Base-by-base conservation (phyloP, 1,140 invertebrate genomes). In the Aricia agestis region DNA sequence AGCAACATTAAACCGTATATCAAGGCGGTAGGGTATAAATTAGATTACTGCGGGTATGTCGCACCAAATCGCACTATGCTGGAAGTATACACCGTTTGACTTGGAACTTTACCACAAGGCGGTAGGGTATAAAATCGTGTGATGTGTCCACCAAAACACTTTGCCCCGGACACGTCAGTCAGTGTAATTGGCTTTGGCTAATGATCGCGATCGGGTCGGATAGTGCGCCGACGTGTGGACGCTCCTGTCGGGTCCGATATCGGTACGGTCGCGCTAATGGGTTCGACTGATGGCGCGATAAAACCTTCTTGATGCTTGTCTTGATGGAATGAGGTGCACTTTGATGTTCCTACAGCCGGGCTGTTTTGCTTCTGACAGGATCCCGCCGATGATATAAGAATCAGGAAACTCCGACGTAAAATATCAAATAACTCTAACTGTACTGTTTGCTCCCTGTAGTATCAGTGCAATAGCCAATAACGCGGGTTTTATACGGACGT, bases 91-190 rank as follows among this genome's bases (percentile, higher is more conserved):
- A 6, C 36, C 5, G 36, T 36, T 36, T 1, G 1, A 36, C 9
- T 36, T 36, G 5, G 11, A 52, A 52, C 69, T 13, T 32, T 68
- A 68, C 32, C 67, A 6, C 5, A 32, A 25, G n/a, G 18, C 0
- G 11, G 2, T 68, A 59, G 1, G 52, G 25, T n/a, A 57, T 17
- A 17, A 17, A 68, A n/a, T 68, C 15, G 15, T 6, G 5, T 19
- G n/a, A 19, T 11, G 32, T 32, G 25, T 77, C 74, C 76, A 69
- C 76, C 57, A 61, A 73, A 68, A 79, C 79, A 85, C 82, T 86
- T 84, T 82, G 82, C 82, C 82, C 82, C 84, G 84, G 86, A 86
- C 84, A 78, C 80, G 84, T 87, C 85, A 82, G 79, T 88, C 84
- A 82, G 71, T 73, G 78, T 86, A 87, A 86, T 87, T 87, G 85